Conservation (phyloP, 2,888 invertebrate species). For the Lithophane ornitopus region DNA sequence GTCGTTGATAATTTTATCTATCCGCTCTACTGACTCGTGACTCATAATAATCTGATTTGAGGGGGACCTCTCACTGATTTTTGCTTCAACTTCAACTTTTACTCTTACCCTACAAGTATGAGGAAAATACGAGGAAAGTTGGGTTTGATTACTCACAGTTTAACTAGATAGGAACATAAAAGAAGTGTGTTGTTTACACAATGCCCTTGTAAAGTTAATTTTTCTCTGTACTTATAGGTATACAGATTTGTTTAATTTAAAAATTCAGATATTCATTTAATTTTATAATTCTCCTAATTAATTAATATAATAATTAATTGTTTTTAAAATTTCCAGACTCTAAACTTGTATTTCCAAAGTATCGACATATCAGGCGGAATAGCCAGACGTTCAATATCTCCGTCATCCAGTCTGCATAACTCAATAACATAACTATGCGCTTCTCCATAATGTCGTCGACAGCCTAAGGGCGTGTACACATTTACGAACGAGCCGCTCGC, state of each 20-base stretch:
- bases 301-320: background rate
- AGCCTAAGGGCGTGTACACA: slow-evolving; percentile 40
- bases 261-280: no score
- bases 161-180: slow-evolving; percentile 8
- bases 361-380: slow-evolving; percentile 66
- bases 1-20: slow-evolving; percentile 86
- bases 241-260: background rate
- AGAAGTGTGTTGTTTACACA: slow-evolving; percentile 15
- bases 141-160: slow-evolving; percentile 29
- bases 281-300: no score
- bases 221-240: background rate
- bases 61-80: slow-evolving; percentile 66
- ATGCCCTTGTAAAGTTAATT: background rate
- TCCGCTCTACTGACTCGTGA: slow-evolving; percentile 82
- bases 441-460: slow-evolving; percentile 67
- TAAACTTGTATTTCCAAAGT: slow-evolving; percentile 34
- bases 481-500: slow-evolving; percentile 6
- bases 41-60: slow-evolving; percentile 84
- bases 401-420: slow-evolving; percentile 84
- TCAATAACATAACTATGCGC: slow-evolving; percentile 87
- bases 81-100: slow-evolving; percentile 66
- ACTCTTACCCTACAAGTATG: slow-evolving; percentile 56
- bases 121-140: slow-evolving; percentile 48
- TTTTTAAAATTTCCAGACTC: background rate
- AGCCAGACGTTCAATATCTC: slow-evolving; percentile 78